These are phyloP conservation scores for Cryptoleucopteryx plumbea DNA, from an alignment of 2,113 vertebrate species.

Conservation along the genomic window DNA sequence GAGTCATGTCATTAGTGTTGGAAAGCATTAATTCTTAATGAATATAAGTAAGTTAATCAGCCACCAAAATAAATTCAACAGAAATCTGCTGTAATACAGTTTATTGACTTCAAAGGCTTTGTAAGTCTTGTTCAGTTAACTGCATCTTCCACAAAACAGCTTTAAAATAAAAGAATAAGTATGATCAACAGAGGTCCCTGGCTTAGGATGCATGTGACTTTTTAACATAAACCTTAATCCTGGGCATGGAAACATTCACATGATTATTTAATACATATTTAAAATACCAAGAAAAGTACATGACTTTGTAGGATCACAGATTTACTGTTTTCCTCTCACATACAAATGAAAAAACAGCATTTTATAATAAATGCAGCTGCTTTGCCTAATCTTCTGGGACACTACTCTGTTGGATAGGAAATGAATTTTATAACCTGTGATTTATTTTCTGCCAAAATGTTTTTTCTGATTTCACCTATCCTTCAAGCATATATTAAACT, in stretches of 20 bases:
- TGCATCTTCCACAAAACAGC: not conserved
- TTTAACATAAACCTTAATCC: slow-evolving; percentile 35
- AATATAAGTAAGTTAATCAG: not conserved
- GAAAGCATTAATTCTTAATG: not conserved
- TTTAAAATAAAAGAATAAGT: not conserved
- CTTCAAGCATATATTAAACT: not conserved
- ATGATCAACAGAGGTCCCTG: not conserved
- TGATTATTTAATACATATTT: slow-evolving; percentile 49
- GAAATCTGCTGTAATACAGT: not conserved
- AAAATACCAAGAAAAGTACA: slow-evolving; percentile 39
- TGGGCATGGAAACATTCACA: not conserved
- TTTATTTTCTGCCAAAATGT: not conserved
- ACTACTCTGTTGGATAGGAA: not conserved
- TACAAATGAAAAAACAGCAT: not conserved
- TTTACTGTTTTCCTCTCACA: not conserved
- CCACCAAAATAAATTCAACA: not conserved
- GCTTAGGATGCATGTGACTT: slow-evolving; percentile 27
- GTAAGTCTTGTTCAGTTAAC: not conserved
- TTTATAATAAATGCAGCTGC: not conserved
- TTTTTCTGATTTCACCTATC: not conserved
- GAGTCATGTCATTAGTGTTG: not conserved
- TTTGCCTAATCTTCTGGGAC: not conserved
- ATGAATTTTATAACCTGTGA: not conserved
- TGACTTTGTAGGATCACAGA: not conserved
- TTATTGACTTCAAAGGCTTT: not conserved